Evolutionary conservation across 2,888 invertebrate genomes (phyloP).

Genomic region (Limnephilus marmoratus): DNA sequence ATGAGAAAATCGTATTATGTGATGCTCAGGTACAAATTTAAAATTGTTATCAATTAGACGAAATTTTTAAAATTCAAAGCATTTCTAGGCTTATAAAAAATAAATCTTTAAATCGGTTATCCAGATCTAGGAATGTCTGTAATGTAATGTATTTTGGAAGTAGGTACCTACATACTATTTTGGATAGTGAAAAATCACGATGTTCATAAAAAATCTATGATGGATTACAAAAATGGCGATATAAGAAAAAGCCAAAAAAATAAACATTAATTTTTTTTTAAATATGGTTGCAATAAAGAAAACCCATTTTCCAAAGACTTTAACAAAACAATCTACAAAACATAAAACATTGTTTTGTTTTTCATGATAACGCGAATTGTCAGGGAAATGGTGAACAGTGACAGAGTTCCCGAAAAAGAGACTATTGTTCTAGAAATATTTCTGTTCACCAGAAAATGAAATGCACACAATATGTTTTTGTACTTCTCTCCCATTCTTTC

Average conservation of each 20-base stretch:
- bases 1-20: too few relatives aligned
- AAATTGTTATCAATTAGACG: too few relatives aligned
- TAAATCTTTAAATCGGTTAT: too few relatives aligned
- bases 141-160: too few relatives aligned
- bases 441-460: constrained; percentile 43
- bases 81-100: too few relatives aligned
- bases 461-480: constrained; percentile 53
- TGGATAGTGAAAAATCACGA: too few relatives aligned
- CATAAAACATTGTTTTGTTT: background rate
- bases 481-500: background rate
- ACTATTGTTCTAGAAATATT: constrained; percentile 20
- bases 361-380: background rate
- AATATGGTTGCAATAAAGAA: background rate
- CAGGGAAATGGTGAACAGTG: background rate
- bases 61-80: too few relatives aligned
- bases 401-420: constrained; percentile 3
- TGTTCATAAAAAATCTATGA: too few relatives aligned
- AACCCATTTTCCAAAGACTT: background rate
- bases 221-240: too few relatives aligned
- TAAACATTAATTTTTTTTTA: background rate
- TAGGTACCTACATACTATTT: too few relatives aligned
- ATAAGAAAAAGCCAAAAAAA: background rate
- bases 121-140: too few relatives aligned
- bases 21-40: too few relatives aligned
- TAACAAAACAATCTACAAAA: background rate